phyloP scores from a whole-genome alignment of 2,797 vertebrate genomes.

The Enteromius thamalakanensis region DNA sequence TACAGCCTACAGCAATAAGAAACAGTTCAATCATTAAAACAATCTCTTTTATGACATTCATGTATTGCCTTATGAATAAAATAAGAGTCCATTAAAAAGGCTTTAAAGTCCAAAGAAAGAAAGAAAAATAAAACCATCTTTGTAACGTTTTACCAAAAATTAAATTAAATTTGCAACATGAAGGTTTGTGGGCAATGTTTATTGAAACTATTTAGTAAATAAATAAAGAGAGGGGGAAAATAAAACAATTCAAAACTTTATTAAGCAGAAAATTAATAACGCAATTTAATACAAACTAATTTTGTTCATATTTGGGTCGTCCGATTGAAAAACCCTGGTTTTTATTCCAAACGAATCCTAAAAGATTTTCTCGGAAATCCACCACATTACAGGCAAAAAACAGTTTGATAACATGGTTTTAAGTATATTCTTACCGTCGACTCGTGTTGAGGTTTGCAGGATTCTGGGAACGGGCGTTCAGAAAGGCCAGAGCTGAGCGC shows the following conservation, averaged over 20 bases:
- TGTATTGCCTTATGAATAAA: neutral
- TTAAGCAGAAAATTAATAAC: too few relatives aligned
- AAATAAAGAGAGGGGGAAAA: too few relatives aligned
- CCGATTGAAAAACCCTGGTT: neutral
- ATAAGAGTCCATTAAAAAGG: neutral
- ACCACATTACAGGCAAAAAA: neutral
- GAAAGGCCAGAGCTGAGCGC: constrained; percentile 91
- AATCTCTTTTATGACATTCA: neutral
- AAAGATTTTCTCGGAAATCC: neutral
- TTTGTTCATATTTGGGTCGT: neutral
- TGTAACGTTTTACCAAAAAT: neutral
- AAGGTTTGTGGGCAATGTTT: neutral
- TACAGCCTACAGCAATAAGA: neutral
- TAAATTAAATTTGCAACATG: neutral
- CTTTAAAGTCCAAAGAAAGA: neutral
- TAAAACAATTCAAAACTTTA: too few relatives aligned
- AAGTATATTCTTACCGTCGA: constrained; percentile 77
- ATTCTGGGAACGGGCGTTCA: constrained; percentile 83
- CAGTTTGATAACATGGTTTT: neutral
- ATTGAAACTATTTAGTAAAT: too few relatives aligned
- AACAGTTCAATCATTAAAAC: neutral
- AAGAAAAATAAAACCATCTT: neutral
- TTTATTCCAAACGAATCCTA: neutral
- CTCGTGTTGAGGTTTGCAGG: constrained; percentile 79
- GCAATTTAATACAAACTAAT: too few relatives aligned